phyloP scores from a whole-genome alignment of 2,888 invertebrate genomes.

The Eilema depressum region DNA sequence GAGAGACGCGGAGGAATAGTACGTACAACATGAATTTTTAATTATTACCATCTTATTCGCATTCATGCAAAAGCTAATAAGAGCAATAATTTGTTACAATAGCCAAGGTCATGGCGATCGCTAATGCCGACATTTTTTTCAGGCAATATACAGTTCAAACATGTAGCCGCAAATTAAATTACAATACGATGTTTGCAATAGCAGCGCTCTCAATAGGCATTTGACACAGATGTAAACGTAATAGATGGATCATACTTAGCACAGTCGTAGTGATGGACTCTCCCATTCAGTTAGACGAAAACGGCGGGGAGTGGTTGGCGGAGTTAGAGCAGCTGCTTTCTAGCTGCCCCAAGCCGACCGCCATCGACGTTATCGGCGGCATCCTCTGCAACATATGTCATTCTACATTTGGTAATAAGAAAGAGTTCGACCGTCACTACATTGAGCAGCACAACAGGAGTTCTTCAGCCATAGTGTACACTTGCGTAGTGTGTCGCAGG shows the following conservation, averaged over 20 bases:
- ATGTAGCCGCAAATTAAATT: slow-evolving; percentile 72
- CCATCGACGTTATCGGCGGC: slow-evolving; percentile 81
- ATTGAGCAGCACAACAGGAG: slow-evolving; percentile 64
- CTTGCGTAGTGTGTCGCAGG: slow-evolving; percentile 86
- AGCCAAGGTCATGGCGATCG: slow-evolving; percentile 55
- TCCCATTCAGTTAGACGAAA: slow-evolving; percentile 39
- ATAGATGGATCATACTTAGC: slow-evolving; percentile 80
- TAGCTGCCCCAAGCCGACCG: slow-evolving; percentile 65
- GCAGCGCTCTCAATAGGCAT: slow-evolving; percentile 64
- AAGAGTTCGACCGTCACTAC: slow-evolving; percentile 86
- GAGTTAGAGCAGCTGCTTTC: slow-evolving; percentile 38
- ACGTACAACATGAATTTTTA: slow-evolving; percentile 16
- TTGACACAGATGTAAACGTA: slow-evolving; percentile 67
- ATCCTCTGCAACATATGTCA: slow-evolving; percentile 87
- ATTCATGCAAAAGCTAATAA: background rate
- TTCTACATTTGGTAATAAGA: slow-evolving; percentile 80
- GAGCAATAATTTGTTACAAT: slow-evolving; percentile 27
- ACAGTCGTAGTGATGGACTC: slow-evolving; percentile 66
- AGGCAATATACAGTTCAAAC: slow-evolving; percentile 64
- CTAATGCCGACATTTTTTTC: slow-evolving; percentile 58
- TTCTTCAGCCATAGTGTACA: slow-evolving; percentile 76
- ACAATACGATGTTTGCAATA: slow-evolving; percentile 72
- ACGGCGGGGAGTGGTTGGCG: slow-evolving; percentile 34
- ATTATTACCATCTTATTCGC: background rate
- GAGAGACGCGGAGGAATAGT: slow-evolving; percentile 41